A percentile compares a stretch with the other conserved stretches of the same genome.
These are phyloP conservation scores for Arctopsyche grandis DNA, from an alignment of 1,140 invertebrate species.

Conservation along the genomic window DNA sequence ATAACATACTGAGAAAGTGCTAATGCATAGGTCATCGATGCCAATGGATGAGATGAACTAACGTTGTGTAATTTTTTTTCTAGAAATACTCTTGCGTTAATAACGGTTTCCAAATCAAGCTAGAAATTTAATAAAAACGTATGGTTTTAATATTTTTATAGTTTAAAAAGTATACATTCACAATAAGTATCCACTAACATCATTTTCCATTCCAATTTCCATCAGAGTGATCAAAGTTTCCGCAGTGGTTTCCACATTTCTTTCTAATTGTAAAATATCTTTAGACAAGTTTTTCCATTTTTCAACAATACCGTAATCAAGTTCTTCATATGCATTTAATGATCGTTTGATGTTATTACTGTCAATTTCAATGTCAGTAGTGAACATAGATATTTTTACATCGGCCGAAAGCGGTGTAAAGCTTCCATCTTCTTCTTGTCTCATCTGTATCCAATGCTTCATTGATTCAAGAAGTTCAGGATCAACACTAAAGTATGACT, in stretches of 20 bases:
- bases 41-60: constrained; percentile 67
- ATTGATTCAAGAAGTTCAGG: constrained; percentile 67
- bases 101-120: constrained; percentile 64
- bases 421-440: constrained; percentile 70
- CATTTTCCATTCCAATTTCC: constrained; percentile 70
- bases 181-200: constrained; percentile 59
- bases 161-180: constrained; percentile 14
- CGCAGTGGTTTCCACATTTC: constrained; percentile 69
- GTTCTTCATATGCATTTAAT: constrained; percentile 47
- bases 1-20: constrained; percentile 64
- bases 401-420: constrained; percentile 69
- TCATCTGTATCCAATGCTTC: constrained; percentile 69
- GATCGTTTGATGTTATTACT: constrained; percentile 55
- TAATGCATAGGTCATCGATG: constrained; percentile 68
- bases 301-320: constrained; percentile 56
- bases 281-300: constrained; percentile 65
- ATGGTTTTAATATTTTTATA: constrained; percentile 21
- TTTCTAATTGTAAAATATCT: constrained; percentile 63
- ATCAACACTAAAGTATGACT: constrained; percentile 69
- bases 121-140: constrained; percentile 56
- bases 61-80: constrained; percentile 68
- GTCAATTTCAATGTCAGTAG: constrained; percentile 59
- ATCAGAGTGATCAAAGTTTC: constrained; percentile 69
- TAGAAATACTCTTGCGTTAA: constrained; percentile 67
- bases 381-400: constrained; percentile 65